Evolutionary conservation across 2,888 invertebrate genomes (phyloP), one percentile per base, ranked within the genome.

Genomic region (Coenonympha glycerion): DNA sequence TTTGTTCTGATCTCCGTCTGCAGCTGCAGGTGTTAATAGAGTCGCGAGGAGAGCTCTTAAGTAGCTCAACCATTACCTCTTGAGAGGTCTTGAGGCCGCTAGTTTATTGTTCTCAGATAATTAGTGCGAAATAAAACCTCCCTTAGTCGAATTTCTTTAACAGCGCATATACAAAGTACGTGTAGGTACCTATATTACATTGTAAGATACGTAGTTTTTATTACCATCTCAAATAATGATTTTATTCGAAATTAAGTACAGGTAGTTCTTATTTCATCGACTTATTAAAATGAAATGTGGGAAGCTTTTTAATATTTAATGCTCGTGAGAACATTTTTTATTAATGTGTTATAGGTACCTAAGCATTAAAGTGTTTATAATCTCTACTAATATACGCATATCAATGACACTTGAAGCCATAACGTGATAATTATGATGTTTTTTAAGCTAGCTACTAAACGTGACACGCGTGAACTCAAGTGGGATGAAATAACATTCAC

Each of bases 391-490:
- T 36, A 11, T 21, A 21, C 21, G 19, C n/a, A n/a, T n/a, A n/a
- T n/a, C n/a, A 13, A 36, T 36, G 11, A 21, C 6, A 36, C 36
- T 36, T 36, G 6, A 36, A 36, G 19, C 3, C n/a, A 36, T n/a
- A n/a, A n/a, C n/a, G 36, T 36, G 21, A 36, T 21, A 36, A n/a
- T n/a, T n/a, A n/a, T 21, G 5, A 11, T 21, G 34, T n/a, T 36
- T 21, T 21, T 36, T 21, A 36, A 11, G 21, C 6, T 1, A 21
- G 50, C 57, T 59, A 65, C 65, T 65, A 62, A 65, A 63, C 67
- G 55, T 70, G 79, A 73, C 83, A 83, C 83, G 80, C 68, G 64
- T 68, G 15, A 28, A 3, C 60, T 79, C 70, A 69, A 83, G 83
- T 78, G 75, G 81, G 76, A 82, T 82, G 65, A 69, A 66, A 65